phyloP scores from a whole-genome alignment of 2,113 vertebrate genomes.

The Gymnobelideus leadbeateri region DNA sequence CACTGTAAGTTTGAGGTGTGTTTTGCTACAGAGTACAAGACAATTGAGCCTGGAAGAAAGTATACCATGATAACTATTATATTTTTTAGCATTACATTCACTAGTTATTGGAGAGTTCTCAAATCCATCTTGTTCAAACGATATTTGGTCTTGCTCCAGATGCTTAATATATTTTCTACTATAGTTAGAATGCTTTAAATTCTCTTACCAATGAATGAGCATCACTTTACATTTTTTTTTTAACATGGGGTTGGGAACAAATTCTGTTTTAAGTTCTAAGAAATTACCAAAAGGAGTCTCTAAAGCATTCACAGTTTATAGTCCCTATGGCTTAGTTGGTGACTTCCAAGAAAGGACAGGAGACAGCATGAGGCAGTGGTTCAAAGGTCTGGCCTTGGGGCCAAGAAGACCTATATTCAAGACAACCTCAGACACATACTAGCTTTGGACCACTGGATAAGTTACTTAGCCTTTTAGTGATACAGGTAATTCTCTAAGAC shows the following conservation, averaged over 20 bases:
- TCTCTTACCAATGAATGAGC: fast-evolving
- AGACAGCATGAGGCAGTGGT: neutral
- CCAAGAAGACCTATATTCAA: neutral
- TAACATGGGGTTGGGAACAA: slow-evolving; percentile 16
- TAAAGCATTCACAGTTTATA: neutral
- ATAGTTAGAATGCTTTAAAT: fast-evolving
- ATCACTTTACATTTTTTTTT: neutral
- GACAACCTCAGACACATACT: neutral
- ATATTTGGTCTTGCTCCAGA: neutral
- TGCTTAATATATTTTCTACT: fast-evolving
- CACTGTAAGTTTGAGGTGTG: slow-evolving; percentile 21
- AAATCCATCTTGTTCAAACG: fast-evolving
- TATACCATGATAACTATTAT: neutral
- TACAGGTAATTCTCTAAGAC: neutral
- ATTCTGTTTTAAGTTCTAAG: neutral
- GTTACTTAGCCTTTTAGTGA: neutral
- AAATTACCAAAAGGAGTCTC: neutral
- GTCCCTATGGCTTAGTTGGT: neutral
- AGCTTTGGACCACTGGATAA: neutral
- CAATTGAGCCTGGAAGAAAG: slow-evolving; percentile 38
- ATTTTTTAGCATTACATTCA: neutral
- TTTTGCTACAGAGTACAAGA: slow-evolving; percentile 62
- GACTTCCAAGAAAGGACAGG: neutral
- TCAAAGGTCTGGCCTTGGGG: neutral
- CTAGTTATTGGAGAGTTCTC: neutral